phyloP scores from a whole-genome alignment of 2,888 invertebrate species.

The Thymelicus sylvestris region DNA sequence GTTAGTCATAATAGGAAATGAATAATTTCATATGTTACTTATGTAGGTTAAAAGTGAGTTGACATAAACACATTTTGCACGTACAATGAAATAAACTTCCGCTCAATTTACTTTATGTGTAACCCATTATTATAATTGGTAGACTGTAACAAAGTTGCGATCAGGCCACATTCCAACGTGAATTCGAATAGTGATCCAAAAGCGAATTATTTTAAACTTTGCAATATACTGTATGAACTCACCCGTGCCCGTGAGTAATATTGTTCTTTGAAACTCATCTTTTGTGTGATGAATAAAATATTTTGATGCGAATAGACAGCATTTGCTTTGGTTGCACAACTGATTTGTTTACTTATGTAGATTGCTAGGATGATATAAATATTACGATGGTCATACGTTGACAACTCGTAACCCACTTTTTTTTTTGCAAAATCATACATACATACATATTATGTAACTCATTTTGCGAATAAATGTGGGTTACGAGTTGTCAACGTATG shows the following conservation, averaged over 20 bases:
- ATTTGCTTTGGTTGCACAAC: neutral
- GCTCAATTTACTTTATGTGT: slow-evolving; percentile 74
- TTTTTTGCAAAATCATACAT: too few relatives aligned
- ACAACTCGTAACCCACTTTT: too few relatives aligned
- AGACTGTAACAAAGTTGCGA: slow-evolving; percentile 63
- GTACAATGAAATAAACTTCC: slow-evolving; percentile 71
- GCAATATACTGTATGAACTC: slow-evolving; percentile 22
- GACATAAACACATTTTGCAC: slow-evolving; percentile 59
- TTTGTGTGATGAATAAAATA: slow-evolving; percentile 1
- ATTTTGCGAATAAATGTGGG: too few relatives aligned
- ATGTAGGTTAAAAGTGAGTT: slow-evolving; percentile 29
- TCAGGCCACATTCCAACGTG: slow-evolving; percentile 54
- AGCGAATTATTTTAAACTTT: slow-evolving; percentile 36
- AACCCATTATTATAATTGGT: slow-evolving; percentile 77
- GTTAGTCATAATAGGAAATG: slow-evolving; percentile 8
- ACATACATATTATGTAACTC: too few relatives aligned
- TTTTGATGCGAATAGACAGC: neutral
- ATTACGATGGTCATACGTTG: too few relatives aligned
- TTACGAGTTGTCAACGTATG: too few relatives aligned
- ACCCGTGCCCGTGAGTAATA: slow-evolving; percentile 17
- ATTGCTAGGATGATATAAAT: too few relatives aligned
- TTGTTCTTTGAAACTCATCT: slow-evolving; percentile 18
- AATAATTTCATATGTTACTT: slow-evolving; percentile 28
- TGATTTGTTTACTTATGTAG: too few relatives aligned
- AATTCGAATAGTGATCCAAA: slow-evolving; percentile 48